These are phyloP conservation scores for Sebastes iracundus DNA, from an alignment of 2,797 vertebrate species.

Conservation along the genomic window DNA sequence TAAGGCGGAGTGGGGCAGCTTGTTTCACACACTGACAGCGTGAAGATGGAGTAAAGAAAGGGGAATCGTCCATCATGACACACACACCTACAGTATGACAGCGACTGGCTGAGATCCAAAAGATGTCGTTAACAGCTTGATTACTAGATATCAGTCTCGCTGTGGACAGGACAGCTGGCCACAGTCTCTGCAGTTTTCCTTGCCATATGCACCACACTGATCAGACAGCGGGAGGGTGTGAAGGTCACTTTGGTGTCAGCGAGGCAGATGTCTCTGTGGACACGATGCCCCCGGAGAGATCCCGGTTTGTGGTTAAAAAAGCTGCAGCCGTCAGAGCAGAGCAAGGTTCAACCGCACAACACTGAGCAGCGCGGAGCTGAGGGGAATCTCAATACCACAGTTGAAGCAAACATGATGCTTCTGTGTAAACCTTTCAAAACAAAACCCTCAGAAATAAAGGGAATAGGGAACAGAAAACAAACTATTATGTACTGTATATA, in stretches of 20 bases:
- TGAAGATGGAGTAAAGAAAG: slow-evolving; percentile 31
- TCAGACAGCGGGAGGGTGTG: slow-evolving; percentile 54
- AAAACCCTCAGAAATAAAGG: neutral
- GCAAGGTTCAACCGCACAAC: slow-evolving; percentile 13
- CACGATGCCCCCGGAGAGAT: slow-evolving; percentile 28
- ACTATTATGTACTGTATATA: too few relatives aligned
- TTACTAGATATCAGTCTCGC: slow-evolving; percentile 48
- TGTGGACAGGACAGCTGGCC: slow-evolving; percentile 56
- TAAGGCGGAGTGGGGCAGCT: neutral
- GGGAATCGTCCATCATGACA: slow-evolving; percentile 39
- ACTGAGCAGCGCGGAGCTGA: neutral
- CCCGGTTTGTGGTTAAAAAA: slow-evolving; percentile 39
- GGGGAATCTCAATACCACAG: slow-evolving; percentile 22
- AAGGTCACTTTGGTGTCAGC: slow-evolving; percentile 67
- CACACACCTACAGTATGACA: slow-evolving; percentile 1
- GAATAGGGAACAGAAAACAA: neutral
- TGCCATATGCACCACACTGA: slow-evolving; percentile 43
- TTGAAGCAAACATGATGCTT: neutral
- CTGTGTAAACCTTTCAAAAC: neutral
- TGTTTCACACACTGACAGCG: slow-evolving; percentile 23
- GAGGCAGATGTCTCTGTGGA: slow-evolving; percentile 66
- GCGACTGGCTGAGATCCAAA: slow-evolving; percentile 48
- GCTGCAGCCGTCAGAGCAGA: slow-evolving; percentile 18
- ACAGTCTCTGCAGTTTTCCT: slow-evolving; percentile 25
- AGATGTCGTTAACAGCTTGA: slow-evolving; percentile 53